Base-by-base conservation (phyloP, 2,888 invertebrate genomes). In the Latrodectus elegans region DNA sequence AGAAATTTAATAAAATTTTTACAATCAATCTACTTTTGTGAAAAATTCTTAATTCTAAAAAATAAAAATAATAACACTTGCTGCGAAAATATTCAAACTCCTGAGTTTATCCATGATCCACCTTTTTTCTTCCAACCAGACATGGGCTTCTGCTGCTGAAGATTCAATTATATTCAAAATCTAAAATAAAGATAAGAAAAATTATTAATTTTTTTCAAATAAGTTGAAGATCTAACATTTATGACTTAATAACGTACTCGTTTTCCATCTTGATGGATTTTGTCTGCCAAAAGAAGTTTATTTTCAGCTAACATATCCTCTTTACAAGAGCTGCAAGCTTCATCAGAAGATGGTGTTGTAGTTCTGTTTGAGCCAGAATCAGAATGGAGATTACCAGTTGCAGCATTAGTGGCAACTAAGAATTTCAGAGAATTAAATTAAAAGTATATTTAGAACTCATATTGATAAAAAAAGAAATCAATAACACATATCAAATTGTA, bases 191-290 rank as follows among this genome's bases (percentile, higher is more conserved):
- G 9, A 14, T 22, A 22, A 55, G 14, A 77, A 26, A 38, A 49
- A 49, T 76, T 15, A n/a, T n/a, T 64, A 64, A 17, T 64, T n/a
- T 12, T 8, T 1, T n/a, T 17, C 11, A n/a, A 8, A 17, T 0
- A 64, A 8, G 17, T 10, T 64, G 9, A 12, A n/a, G 17, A 17
- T 64, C 8, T 64, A n/a, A 64, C 8, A 64, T 64, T 15, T 64
- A 15, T 64, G 2, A 9, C 8, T 72, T 49, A 60, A 52, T n/a
- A n/a, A 72, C 72, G 53, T 55, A 88, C 87, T 17, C 83, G 52
- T 22, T 83, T 88, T 15, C 87, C 87, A 70, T 78, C 87, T 49
- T 83, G 82, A 53, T 82, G 68, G 52, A 88, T 88, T 78, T 88
- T 88, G 15, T 75, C 74, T 8, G 82, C 83, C 51, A 88, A 74